Conservation (phyloP, 2,888 invertebrate species). For the Monopis laevigella region DNA sequence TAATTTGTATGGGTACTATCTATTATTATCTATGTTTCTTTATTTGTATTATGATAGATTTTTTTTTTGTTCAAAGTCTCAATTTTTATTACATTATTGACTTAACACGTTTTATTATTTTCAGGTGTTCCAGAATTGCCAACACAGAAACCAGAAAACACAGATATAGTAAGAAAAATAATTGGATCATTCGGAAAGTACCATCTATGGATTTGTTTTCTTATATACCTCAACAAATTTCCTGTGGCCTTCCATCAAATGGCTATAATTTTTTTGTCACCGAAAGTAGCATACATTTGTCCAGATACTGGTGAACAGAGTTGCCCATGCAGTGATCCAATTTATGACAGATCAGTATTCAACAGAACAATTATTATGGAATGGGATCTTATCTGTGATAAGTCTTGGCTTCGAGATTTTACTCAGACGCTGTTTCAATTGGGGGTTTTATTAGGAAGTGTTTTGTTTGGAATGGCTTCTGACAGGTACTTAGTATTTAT, state of each 20-base stretch:
- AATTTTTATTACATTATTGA: no score
- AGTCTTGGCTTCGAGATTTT: slow-evolving; percentile 70
- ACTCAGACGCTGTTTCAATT: slow-evolving; percentile 80
- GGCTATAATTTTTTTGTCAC: slow-evolving; percentile 59
- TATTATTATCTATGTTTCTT: no score
- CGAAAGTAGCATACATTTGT: slow-evolving; percentile 42
- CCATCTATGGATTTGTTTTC: slow-evolving; percentile 46
- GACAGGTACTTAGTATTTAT: slow-evolving; percentile 74
- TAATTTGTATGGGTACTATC: no score
- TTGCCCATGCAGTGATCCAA: slow-evolving; percentile 67
- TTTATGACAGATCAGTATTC: slow-evolving; percentile 73
- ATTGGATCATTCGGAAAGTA: slow-evolving; percentile 63
- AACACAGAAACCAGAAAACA: slow-evolving; percentile 21
- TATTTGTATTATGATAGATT: no score
- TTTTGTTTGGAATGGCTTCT: slow-evolving; percentile 77
- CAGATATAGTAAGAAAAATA: slow-evolving; percentile 44
- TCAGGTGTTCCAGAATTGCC: slow-evolving; percentile 25
- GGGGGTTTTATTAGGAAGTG: slow-evolving; percentile 77
- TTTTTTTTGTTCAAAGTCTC: no score
- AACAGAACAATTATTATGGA: slow-evolving; percentile 75
- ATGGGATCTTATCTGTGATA: slow-evolving; percentile 80
- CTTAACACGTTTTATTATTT: not conserved
- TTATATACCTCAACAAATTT: slow-evolving; percentile 50
- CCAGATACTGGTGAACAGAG: slow-evolving; percentile 27
- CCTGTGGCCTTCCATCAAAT: slow-evolving; percentile 61